Evolutionary conservation across 2,113 vertebrate genomes (phyloP), one percentile per base, ranked within the genome.

Genomic region (Grallaria varia): DNA sequence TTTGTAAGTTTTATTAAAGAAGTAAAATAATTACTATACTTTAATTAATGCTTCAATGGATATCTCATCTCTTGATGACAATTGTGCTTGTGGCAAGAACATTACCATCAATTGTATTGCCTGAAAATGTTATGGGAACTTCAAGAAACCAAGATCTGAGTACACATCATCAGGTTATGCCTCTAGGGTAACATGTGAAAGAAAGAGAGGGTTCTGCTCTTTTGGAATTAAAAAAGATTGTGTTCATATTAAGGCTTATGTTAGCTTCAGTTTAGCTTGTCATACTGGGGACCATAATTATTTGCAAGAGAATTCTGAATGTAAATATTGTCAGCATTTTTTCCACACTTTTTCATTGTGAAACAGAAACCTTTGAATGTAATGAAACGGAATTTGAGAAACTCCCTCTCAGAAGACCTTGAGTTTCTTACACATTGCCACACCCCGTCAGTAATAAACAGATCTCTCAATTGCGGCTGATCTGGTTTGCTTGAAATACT

Each of bases 341-440:
- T 79, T 90, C 45, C 45, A 58, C 22, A 44, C 58, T 73, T 95
- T 92, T 90, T 84, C n/a, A 30, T 95, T 94, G 76, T 93, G 95
- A 94, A 95, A 96, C 60, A 89, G 83, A 96, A 93, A 95, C 88
- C 69, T 68, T 8, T 60, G 44, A 80, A 56, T 55, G 44, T 84
- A 63, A 84, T 83, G 52, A 88, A 49, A 87, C 95, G 78, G 67
- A 95, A 94, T 74, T 96, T 89, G 92, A 89, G 93, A 91, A 90
- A 90, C 85, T 95, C 84, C 58, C 22, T 93, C 47, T 93, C 68
- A 72, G 72, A 66, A 44, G 77, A 74, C 47, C 0, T 0, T 74
- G 82, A 71, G 45, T 93, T 96, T 87, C 87, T 91, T 86, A 40
- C 68, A 58, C 63, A n/a, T 67, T 74, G 75, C 85, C 92, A 90